Evolutionary conservation across 2,797 vertebrate genomes (phyloP).

Genomic region (Phylloscopus collybita): DNA sequence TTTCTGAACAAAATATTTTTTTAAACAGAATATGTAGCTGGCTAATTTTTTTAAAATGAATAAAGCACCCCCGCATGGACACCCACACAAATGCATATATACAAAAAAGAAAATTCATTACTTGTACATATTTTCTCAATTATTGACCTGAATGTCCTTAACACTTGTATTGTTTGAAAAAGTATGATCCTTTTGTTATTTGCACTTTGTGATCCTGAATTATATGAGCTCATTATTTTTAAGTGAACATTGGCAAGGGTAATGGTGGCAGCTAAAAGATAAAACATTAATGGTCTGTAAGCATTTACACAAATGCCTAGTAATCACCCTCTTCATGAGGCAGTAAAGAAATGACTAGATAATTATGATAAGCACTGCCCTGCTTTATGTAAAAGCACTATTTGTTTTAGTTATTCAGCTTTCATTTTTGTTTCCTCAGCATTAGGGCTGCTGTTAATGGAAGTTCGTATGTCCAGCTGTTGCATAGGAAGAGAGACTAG

Average conservation of each 20-base stretch:
- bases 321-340: background rate
- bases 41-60: background rate
- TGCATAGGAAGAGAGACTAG: background rate
- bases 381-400: background rate
- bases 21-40: background rate
- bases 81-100: background rate
- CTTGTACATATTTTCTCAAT: background rate
- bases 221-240: background rate
- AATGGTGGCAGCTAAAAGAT: background rate
- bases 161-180: background rate
- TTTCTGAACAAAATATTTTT: background rate
- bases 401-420: background rate
- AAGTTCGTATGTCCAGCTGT: background rate
- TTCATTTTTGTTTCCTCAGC: background rate
- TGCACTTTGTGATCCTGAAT: background rate
- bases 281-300: background rate
- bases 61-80: background rate
- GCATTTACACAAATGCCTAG: background rate
- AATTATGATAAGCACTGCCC: background rate
- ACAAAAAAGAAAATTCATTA: background rate
- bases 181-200: background rate
- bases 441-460: background rate
- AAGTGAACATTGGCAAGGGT: background rate
- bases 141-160: background rate
- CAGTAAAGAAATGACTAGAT: background rate